Evolutionary conservation across 2,888 invertebrate species (phyloP), one percentile per base, ranked within the genome.

Genomic region (Orchestes rusci): DNA sequence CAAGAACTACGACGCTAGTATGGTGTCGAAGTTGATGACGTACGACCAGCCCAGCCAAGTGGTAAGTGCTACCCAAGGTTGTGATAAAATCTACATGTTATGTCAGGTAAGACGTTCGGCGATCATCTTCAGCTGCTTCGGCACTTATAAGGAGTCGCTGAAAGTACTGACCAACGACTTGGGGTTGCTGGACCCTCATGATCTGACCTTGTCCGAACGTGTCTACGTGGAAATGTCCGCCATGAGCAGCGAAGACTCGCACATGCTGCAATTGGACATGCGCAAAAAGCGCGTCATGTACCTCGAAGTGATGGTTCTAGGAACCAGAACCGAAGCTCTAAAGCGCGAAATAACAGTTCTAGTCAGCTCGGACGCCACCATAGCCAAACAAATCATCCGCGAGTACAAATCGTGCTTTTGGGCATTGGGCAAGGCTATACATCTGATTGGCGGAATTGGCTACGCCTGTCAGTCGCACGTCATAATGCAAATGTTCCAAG

Each of bases 401-500:
- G 23, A 23, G 20, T 36, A 12, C 7, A n/a, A 19, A 17, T 36
- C 36, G 7, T 36, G 36, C 10, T 18, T 36, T 3, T 20, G 23
- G 36, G 10, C 36, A 7, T 4, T 36, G 19, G 36, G 36, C 4
- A 20, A 19, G n/a, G 36, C n/a, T n/a, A n/a, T n/a, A n/a, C n/a
- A n/a, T n/a, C n/a, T n/a, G n/a, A n/a, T n/a, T n/a, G n/a, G n/a
- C n/a, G n/a, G n/a, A n/a, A n/a, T n/a, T n/a, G 36, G 36, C 10
- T 16, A 12, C 4, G 30, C 39, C 3, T 8, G 16, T 5, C 3
- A 40, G 12, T 23, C 33, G 15, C 23, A 33, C 23, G 16, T 4
- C 8, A 33, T 33, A 1, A 12, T 40, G n/a, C 40, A 40, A 33
- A 33, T 20, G 23, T 16, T 40, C 17, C 32, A 33, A 16, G 40